Evolutionary conservation across 2,113 vertebrate species (phyloP).

Genomic region (Ibidorhyncha struthersii): DNA sequence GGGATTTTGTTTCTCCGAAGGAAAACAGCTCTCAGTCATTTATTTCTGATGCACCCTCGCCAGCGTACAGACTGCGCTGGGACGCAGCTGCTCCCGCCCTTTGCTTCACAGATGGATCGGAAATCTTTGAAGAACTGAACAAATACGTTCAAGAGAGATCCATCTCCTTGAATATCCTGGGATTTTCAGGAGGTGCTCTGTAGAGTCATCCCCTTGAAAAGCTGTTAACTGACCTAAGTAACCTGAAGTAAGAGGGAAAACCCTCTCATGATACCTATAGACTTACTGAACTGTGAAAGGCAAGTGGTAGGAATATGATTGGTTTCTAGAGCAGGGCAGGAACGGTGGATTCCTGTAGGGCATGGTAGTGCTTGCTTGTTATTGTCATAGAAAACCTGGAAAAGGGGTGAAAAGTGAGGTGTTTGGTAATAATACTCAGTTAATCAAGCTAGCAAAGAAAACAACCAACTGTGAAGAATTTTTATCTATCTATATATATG

Average conservation of each 20-base stretch:
- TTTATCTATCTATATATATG: accelerated
- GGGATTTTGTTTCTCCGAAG: not conserved
- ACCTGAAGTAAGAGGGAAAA: not conserved
- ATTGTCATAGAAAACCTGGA: not conserved
- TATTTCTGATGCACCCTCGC: not conserved
- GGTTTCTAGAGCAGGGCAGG: not conserved
- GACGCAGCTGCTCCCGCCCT: not conserved
- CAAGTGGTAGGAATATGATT: not conserved
- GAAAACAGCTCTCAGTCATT: not conserved
- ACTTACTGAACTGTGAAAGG: not conserved
- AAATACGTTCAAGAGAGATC: not conserved
- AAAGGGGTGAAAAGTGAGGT: not conserved
- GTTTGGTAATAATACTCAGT: not conserved
- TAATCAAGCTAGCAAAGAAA: not conserved
- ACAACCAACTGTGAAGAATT: not conserved
- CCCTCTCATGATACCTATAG: not conserved
- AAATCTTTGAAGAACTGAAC: not conserved
- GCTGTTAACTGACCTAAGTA: not conserved
- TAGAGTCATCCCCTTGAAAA: not conserved
- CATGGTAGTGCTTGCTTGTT: not conserved
- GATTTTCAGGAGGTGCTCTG: not conserved
- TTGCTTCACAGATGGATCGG: not conserved
- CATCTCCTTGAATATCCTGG: not conserved
- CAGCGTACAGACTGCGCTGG: accelerated
- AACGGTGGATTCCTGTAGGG: not conserved